Evolutionary conservation across 2,888 invertebrate species (phyloP).

Genomic region (Drosophila engyochracea): DNA sequence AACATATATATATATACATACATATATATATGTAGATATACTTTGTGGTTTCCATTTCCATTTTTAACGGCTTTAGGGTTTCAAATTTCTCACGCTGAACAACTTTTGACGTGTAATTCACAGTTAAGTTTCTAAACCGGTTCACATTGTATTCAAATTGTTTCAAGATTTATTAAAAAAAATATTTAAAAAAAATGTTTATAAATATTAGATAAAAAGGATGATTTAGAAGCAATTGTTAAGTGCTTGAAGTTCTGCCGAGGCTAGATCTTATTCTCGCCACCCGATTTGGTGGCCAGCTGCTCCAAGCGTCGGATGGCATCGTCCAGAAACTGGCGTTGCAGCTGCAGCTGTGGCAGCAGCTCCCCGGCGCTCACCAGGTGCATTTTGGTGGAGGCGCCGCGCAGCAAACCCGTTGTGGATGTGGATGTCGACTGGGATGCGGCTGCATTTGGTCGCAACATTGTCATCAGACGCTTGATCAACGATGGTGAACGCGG

Average conservation of each 20-base stretch:
- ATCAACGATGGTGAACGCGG: conserved; percentile 57
- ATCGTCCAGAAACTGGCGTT: conserved; percentile 64
- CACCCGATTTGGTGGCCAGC: conserved; percentile 31
- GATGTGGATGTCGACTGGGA: conserved; percentile 1
- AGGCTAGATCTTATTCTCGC: conserved; percentile 13
- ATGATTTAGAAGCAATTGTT: background rate
- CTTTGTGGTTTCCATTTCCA: too few relatives aligned
- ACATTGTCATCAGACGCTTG: conserved; percentile 58
- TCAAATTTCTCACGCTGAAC: background rate
- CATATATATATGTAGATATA: too few relatives aligned
- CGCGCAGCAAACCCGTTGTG: conserved; percentile 5
- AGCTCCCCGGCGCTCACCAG: conserved; percentile 53
- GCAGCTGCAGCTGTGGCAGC: conserved; percentile 58
- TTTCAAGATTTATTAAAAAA: background rate
- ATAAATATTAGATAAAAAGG: background rate
- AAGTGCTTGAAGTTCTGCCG: too few relatives aligned
- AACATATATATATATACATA: background rate
- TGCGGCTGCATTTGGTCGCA: conserved; percentile 49
- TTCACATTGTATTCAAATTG: background rate
- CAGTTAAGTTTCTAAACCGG: background rate
- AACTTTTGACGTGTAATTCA: background rate
- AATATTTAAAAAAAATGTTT: background rate
- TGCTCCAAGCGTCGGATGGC: conserved; percentile 63
- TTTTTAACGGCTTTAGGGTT: background rate
- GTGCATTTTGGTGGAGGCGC: conserved; percentile 16